These are phyloP conservation scores for Anguilla megastoma DNA, from an alignment of 2,797 vertebrate genomes.

Conservation along the genomic window DNA sequence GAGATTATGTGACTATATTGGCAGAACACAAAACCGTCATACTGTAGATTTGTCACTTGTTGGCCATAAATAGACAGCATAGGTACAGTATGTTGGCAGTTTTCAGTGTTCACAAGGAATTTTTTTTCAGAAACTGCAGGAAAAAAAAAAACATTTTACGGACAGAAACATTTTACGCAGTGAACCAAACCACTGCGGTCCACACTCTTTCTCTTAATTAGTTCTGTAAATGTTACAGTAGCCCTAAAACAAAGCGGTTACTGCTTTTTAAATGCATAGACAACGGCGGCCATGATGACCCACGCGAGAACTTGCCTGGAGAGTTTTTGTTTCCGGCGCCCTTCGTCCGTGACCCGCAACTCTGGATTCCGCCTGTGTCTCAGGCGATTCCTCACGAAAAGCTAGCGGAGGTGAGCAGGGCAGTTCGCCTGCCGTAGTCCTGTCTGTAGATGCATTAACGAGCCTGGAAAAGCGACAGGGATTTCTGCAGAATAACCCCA, in stretches of 20 bases:
- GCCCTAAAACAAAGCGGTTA: background rate
- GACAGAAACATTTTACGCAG: background rate
- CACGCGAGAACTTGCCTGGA: background rate
- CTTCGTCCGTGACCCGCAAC: too few relatives aligned
- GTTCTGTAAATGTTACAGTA: background rate
- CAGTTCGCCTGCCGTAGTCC: background rate
- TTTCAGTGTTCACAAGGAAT: background rate
- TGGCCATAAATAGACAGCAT: background rate
- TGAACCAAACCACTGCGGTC: background rate
- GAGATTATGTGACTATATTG: background rate
- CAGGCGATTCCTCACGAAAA: constrained; percentile 11
- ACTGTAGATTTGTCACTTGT: background rate
- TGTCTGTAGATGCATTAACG: constrained; percentile 14
- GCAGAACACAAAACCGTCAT: background rate
- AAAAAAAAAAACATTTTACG: background rate
- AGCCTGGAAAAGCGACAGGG: background rate
- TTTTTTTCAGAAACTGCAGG: background rate
- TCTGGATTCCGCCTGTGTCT: background rate
- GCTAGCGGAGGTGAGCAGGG: background rate
- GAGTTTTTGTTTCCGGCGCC: background rate
- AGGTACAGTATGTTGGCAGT: background rate
- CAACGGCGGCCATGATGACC: background rate
- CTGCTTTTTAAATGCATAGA: background rate
- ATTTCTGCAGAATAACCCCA: background rate
- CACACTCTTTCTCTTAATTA: background rate